Percentiles rank a stretch among this genome's conserved stretches.
These are phyloP conservation scores for Trichoplusia ni DNA, from an alignment of 1,140 invertebrate genomes.

Conservation along the genomic window DNA sequence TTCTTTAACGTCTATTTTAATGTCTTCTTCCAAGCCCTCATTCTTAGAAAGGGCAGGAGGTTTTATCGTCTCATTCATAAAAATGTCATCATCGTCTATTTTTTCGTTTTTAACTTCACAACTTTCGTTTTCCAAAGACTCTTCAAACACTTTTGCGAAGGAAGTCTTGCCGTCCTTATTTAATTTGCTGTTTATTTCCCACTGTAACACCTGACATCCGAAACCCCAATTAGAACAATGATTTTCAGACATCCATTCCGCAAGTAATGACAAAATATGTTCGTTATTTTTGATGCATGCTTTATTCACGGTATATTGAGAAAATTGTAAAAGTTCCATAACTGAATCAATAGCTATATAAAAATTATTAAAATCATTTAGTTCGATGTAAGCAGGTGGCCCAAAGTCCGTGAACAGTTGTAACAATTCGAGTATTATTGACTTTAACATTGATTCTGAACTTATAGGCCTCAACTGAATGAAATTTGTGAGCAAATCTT, in stretches of 20 bases:
- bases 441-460: neutral
- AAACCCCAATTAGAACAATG: neutral
- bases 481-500: neutral
- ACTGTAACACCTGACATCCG: too few species aligned
- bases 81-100: too few species aligned
- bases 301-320: neutral
- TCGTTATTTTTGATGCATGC: neutral
- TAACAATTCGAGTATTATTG: neutral
- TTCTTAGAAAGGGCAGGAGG: too few species aligned
- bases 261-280: neutral
- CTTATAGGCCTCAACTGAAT: neutral
- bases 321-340: neutral
- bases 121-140: too few species aligned
- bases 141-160: too few species aligned
- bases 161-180: too few species aligned
- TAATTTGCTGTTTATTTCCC: too few species aligned
- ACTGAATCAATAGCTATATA: neutral
- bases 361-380: slow-evolving; percentile 1
- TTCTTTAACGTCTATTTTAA: too few species aligned
- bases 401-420: slow-evolving; percentile 7
- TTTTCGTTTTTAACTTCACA: too few species aligned
- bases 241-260: neutral
- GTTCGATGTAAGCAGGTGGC: neutral
- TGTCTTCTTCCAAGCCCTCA: too few species aligned
- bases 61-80: too few species aligned